Evolutionary conservation across 2,113 vertebrate genomes (phyloP), one percentile per base, ranked within the genome.

Genomic region (Myxocyprinus asiaticus): DNA sequence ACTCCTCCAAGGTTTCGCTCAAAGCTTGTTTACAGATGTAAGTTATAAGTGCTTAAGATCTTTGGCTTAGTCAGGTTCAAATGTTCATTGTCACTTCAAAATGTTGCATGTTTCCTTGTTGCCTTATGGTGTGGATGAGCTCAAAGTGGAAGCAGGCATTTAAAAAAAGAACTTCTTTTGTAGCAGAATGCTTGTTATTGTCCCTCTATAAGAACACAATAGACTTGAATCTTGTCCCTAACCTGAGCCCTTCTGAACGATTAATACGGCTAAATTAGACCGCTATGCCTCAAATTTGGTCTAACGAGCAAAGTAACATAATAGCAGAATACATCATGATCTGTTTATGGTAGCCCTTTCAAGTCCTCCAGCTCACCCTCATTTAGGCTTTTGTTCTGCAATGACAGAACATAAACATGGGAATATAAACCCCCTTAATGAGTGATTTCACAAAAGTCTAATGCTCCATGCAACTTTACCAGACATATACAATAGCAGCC

Each of bases 321-420:
- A 84, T 70, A 81, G 79, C 76, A 59, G 82, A 55, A 82, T 87
- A 88, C 84, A 85, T 88, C 78, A 82, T 85, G 88, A 82, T 85
- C 70, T 86, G 82, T 85, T 89, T 86, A 89, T 73, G 78, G 83
- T 63, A 51, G 82, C 64, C 81, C 88, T 89, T 89, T 88, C 82
- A 86, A 86, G 84, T 89, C 83, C 85, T 78, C 79, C 22, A 33
- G 22, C 22, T 33, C 22, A 33, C 22, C 74, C 85, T 87, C 83
- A 79, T 87, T 86, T 85, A 42, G 62, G 73, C 85, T 86, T 86
- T 87, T 86, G 83, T 88, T 85, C 84, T 71, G 76, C 55, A 61
- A 81, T 58, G 68, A 83, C 84, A 74, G 81, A 76, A 82, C 76
- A 82, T 85, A 87, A 86, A 87, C 82, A 82, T 61, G 69, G 66